Conservation (phyloP, 1,140 invertebrate genomes). For the Luehdorfia chinensis region DNA sequence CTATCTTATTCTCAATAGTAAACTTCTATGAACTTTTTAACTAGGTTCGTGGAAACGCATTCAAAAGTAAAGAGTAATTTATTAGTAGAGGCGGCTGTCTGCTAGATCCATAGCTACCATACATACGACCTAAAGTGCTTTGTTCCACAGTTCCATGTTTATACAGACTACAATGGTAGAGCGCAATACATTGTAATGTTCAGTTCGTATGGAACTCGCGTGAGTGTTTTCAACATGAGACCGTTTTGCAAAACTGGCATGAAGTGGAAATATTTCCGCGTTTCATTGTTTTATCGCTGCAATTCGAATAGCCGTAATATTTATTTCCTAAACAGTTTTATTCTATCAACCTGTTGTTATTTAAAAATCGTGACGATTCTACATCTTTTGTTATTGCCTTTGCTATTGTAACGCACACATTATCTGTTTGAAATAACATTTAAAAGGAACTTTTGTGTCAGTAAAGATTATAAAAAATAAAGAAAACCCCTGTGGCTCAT, state of each 20-base stretch:
- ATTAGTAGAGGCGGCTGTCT: conserved; percentile 10
- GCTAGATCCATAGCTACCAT: not conserved
- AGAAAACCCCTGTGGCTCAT: too few species aligned
- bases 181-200: conserved; percentile 16
- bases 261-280: conserved; percentile 1
- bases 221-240: conserved; percentile 11
- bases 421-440: too few species aligned
- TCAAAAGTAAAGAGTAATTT: conserved; percentile 10
- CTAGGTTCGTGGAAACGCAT: conserved; percentile 1
- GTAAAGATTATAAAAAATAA: too few species aligned
- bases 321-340: too few species aligned
- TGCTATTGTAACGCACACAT: too few species aligned
- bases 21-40: too few species aligned
- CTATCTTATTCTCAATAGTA: not conserved
- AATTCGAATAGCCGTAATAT: too few species aligned
- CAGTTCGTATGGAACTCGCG: conserved; percentile 10
- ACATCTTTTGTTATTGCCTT: too few species aligned
- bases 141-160: conserved; percentile 10
- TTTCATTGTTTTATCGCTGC: conserved; percentile 9
- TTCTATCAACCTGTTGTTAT: too few species aligned
- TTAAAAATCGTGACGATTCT: too few species aligned
- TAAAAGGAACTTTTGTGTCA: too few species aligned
- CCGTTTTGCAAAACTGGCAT: conserved; percentile 6
- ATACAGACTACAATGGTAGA: conserved; percentile 6
- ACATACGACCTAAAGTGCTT: conserved; percentile 10